Percentiles rank a stretch among this genome's conserved stretches.
These are phyloP conservation scores for Chaenodraco wilsoni DNA, from an alignment of 2,797 vertebrate genomes.

Conservation along the genomic window DNA sequence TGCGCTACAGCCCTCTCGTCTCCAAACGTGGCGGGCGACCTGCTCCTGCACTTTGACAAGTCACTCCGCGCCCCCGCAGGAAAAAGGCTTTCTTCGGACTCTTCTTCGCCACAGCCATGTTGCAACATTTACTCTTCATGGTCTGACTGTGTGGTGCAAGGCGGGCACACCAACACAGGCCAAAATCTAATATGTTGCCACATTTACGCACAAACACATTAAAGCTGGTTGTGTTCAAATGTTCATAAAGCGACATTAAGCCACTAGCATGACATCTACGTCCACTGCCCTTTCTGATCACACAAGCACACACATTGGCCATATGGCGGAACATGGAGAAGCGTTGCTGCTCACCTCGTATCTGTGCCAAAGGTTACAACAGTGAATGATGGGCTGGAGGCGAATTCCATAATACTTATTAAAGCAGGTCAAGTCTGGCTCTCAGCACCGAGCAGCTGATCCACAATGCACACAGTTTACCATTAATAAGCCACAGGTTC, in stretches of 20 bases:
- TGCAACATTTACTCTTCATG: neutral
- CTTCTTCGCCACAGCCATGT: constrained; percentile 17
- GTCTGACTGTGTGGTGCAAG: neutral
- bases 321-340: constrained; percentile 58
- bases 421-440: constrained; percentile 43
- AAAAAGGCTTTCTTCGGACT: neutral
- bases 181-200: neutral
- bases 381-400: constrained; percentile 47
- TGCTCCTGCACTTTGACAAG: neutral
- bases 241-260: neutral
- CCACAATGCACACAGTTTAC: constrained; percentile 7
- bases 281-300: neutral
- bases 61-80: neutral
- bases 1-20: constrained; percentile 46
- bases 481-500: neutral
- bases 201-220: fast-evolving
- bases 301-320: constrained; percentile 32
- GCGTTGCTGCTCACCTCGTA: constrained; percentile 50
- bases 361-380: constrained; percentile 80
- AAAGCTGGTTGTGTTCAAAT: neutral
- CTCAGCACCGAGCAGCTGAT: constrained; percentile 16
- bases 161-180: neutral
- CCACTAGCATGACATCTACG: neutral
- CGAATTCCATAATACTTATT: constrained; percentile 38
- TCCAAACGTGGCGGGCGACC: constrained; percentile 27